Evolutionary conservation across 2,113 vertebrate genomes (phyloP).

Genomic region (Furnarius figulus): DNA sequence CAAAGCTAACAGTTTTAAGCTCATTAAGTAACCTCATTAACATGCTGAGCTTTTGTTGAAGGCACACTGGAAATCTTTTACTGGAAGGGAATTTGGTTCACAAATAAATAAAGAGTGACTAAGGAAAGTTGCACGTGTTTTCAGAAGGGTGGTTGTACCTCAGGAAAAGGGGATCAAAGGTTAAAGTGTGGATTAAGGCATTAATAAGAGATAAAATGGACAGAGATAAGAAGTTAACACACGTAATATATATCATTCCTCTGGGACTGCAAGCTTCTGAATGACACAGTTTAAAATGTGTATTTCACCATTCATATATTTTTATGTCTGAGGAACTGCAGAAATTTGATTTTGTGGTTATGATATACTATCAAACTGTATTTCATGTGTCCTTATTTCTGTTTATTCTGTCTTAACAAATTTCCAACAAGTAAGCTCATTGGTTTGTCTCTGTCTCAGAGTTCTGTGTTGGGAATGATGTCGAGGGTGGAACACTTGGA

Average conservation of each 20-base stretch:
- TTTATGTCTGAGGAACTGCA: not conserved
- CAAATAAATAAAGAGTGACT: not conserved
- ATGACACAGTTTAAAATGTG: not conserved
- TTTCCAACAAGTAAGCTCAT: not conserved
- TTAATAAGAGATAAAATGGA: not conserved
- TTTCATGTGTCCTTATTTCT: not conserved
- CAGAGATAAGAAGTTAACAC: not conserved
- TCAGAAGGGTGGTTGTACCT: not conserved
- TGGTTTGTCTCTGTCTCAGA: not conserved
- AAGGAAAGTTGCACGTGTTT: not conserved
- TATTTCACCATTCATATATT: not conserved
- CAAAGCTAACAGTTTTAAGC: not conserved
- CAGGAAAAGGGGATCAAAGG: not conserved
- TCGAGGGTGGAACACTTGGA: not conserved
- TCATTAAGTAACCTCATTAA: conserved; percentile 42
- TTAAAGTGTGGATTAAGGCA: not conserved
- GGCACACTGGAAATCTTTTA: not conserved
- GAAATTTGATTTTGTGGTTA: not conserved
- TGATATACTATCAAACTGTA: not conserved
- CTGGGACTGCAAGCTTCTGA: not conserved
- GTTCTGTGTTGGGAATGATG: not conserved
- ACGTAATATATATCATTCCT: not conserved
- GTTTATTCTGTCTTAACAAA: not conserved
- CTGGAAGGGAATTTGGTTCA: not conserved
- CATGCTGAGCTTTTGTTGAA: not conserved